Evolutionary conservation across 2,113 vertebrate species (phyloP), one percentile per base, ranked within the genome.

Genomic region (Platycercus adscitus): DNA sequence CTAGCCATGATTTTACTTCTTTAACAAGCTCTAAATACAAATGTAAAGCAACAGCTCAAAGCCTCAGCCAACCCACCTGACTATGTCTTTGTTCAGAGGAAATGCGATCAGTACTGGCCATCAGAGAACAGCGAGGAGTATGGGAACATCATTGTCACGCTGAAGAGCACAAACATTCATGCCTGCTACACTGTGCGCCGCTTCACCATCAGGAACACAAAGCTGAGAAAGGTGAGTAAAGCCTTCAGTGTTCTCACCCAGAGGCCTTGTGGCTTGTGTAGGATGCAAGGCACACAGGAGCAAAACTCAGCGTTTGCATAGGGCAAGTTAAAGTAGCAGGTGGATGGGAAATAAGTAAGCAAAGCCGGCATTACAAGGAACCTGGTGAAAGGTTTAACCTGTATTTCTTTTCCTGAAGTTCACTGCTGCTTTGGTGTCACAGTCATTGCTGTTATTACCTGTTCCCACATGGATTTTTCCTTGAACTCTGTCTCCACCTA

Each of bases 71-170:
- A 39, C 70, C 53, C 44, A 79, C 66, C 39, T 55, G 37, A 16
- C 44, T 68, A 10, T 96, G 81, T 96, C 55, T 95, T 88, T 96
- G 81, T 86, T 31, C 98, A 99, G 99, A 98, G 99, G 94, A 99
- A 99, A 96, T 99, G 99, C 49, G 99, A 99, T 95, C 99, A 99
- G 95, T 99, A 99, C 92, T 99, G 99, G 99, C 99, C 99, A 0
- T 98, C 98, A 1, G 99, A 99, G 97, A 99, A 99, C 94, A 99
- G 98, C 17, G 99, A 99, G 96, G 99, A 99, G 96, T 99, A 99
- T 5, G 99, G 99, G 63, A 99, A 98, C 97, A 98, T 99, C 6
- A 99, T 99, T 33, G 99, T 99, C 97, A 99, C 98, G 2, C 98
- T 99, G 94, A 99, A 99, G 98, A 99, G 98, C 98, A 99, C 99